A percentile compares a stretch with the other conserved stretches of the same genome.
Conservation (phyloP, 2,797 vertebrate species). For the Pyrrhura leucotis region DNA sequence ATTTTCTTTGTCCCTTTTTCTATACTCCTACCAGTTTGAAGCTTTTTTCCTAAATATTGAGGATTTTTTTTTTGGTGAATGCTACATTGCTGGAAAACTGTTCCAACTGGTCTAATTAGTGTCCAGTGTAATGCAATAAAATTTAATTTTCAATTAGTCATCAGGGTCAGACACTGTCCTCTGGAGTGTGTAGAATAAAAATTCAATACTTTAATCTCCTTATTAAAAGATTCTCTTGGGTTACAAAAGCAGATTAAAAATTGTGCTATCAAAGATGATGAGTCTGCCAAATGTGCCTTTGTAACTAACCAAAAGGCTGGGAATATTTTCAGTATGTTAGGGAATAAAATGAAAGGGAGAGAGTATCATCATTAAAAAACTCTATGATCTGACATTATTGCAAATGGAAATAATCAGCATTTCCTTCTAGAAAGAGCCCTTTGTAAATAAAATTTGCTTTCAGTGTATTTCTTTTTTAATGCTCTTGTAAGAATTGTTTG, state of each 20-base stretch:
- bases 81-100: background rate
- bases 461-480: background rate
- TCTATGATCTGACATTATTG: background rate
- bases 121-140: background rate
- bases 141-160: slow-evolving; percentile 44
- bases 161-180: slow-evolving; percentile 6
- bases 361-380: background rate
- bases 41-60: background rate
- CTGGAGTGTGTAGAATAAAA: slow-evolving; percentile 18
- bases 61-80: background rate
- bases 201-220: slow-evolving; percentile 55
- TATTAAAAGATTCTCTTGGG: slow-evolving; percentile 62
- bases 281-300: slow-evolving; percentile 31
- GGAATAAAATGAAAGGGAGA: background rate
- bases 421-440: background rate
- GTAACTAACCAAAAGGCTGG: background rate
- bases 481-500: background rate
- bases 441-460: background rate
- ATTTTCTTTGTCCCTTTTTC: background rate
- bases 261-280: slow-evolving; percentile 9
- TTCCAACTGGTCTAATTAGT: slow-evolving; percentile 32
- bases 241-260: slow-evolving; percentile 57
- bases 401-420: slow-evolving; percentile 7
- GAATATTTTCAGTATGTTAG: slow-evolving; percentile 19
- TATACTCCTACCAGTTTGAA: background rate